These are phyloP conservation scores for Alloplasta piceator DNA, from an alignment of 2,888 invertebrate genomes.

Conservation along the genomic window DNA sequence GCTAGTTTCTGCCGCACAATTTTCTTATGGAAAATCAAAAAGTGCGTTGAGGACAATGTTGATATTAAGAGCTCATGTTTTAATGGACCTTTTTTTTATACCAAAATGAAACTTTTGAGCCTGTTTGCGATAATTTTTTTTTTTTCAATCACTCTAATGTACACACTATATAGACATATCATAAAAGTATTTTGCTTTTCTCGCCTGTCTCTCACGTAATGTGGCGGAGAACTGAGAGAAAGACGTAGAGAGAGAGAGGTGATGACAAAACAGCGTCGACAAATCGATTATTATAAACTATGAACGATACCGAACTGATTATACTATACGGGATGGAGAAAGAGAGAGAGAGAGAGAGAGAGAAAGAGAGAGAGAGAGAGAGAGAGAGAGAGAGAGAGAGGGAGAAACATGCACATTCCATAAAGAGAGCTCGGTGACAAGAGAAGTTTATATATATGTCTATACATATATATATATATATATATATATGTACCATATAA, in stretches of 20 bases:
- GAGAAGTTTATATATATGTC: constrained; percentile 3
- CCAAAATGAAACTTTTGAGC: too few relatives aligned
- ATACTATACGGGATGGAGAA: constrained; percentile 37
- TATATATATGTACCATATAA: constrained; percentile 6
- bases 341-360: neutral
- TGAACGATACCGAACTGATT: constrained; percentile 49
- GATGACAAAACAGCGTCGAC: constrained; percentile 54
- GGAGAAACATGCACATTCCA: constrained; percentile 29
- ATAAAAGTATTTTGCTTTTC: constrained; percentile 40
- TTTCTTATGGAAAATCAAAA: too few relatives aligned
- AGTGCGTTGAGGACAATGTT: too few relatives aligned
- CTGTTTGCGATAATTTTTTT: too few relatives aligned
- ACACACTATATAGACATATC: constrained; percentile 46
- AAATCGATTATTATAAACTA: constrained; percentile 57
- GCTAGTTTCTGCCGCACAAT: too few relatives aligned
- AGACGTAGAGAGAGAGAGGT: constrained; percentile 26
- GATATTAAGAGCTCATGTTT: too few relatives aligned
- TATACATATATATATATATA: constrained; percentile 13
- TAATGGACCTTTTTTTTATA: too few relatives aligned
- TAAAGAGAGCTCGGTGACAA: constrained; percentile 26
- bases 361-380: constrained; percentile 13
- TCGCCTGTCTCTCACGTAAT: constrained; percentile 41
- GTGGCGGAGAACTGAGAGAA: neutral
- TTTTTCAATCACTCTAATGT: too few relatives aligned
- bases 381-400: neutral